Conservation (phyloP, 2,113 vertebrate genomes). For the Beaufortia kweichowensis region DNA sequence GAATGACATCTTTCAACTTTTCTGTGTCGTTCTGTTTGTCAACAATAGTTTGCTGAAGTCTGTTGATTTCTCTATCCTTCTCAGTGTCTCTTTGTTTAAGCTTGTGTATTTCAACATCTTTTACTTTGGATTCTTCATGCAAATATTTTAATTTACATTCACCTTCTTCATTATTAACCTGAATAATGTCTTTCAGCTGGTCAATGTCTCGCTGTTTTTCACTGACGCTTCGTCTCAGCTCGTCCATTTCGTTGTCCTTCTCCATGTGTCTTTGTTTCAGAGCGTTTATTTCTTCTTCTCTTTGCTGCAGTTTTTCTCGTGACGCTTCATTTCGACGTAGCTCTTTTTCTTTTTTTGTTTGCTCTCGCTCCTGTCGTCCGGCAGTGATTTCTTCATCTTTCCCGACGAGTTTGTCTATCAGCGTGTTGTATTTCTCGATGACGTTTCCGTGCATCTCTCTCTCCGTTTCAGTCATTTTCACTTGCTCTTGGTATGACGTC, state of each 20-base stretch:
- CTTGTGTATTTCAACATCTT: slow-evolving; percentile 36
- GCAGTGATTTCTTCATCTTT: slow-evolving; percentile 45
- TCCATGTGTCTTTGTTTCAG: neutral
- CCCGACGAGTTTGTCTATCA: slow-evolving; percentile 50
- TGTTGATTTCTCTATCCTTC: slow-evolving; percentile 56
- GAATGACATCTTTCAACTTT: slow-evolving; percentile 50
- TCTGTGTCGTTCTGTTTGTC: slow-evolving; percentile 63
- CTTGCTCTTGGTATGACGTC: slow-evolving; percentile 21
- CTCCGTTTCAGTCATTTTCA: slow-evolving; percentile 35
- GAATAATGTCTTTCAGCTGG: slow-evolving; percentile 44
- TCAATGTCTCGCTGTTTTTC: slow-evolving; percentile 63
- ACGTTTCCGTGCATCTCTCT: slow-evolving; percentile 38
- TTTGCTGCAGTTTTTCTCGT: slow-evolving; percentile 56
- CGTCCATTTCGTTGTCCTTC: neutral
- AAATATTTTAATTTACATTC: neutral
- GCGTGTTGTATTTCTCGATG: slow-evolving; percentile 45
- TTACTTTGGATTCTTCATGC: neutral
- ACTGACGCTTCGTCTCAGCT: slow-evolving; percentile 55
- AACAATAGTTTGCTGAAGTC: slow-evolving; percentile 58
- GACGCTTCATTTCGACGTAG: slow-evolving; percentile 47
- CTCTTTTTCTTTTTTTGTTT: slow-evolving; percentile 28
- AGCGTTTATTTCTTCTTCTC: slow-evolving; percentile 45
- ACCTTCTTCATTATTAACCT: neutral
- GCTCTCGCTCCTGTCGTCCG: slow-evolving; percentile 37
- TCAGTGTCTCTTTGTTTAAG: slow-evolving; percentile 62